Evolutionary conservation across 2,797 vertebrate species (phyloP), one percentile per base, ranked within the genome.

Genomic region (Acanthurus leucopareius): DNA sequence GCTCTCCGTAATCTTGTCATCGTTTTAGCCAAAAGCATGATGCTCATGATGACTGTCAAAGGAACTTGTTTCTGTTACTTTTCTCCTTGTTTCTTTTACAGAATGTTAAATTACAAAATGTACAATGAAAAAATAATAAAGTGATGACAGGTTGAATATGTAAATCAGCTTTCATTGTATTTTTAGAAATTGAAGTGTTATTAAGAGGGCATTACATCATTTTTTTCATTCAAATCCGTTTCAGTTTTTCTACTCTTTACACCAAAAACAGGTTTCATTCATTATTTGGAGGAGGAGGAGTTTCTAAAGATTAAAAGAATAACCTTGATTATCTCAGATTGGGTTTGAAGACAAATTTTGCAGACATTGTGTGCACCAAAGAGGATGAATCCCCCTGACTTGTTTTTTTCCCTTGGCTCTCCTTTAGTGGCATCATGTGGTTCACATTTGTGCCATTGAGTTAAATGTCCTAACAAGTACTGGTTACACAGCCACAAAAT

Each of bases 1-100:
- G 75, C 89, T 72, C 83, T 87, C 86, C 91, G 79, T 94, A 87
- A 91, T 86, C 87, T 82, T 79, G 83, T 93, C 90, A 73, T 93
- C 78, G 66, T 93, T 94, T 93, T 89, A 89, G 91, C 90, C 87
- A 76, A 83, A 91, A 88, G 95, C 95, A 95, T 95, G 95, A 92
- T 59, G 86, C 85, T 87, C 74, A 83, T 68, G 79, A 87, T 84
- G 89, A 90, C 82, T 85, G 78, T 88, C 76, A 28, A 83, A 84
- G 75, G 73, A 85, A 82, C 58, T 53, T n/a, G 62, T 80, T 77
- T 63, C 69, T 66, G 66, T 67, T 89, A 58, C 57, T 80, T 87
- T 84, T 66, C 54, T 84, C 76, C 85, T 69, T 64, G 71, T 87
- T 89, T 89, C 84, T 90, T 93, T 92, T 92, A 91, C 91, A 92